These are phyloP conservation scores for Pygoscelis antarcticus DNA, from an alignment of 2,113 vertebrate genomes.

Conservation along the genomic window DNA sequence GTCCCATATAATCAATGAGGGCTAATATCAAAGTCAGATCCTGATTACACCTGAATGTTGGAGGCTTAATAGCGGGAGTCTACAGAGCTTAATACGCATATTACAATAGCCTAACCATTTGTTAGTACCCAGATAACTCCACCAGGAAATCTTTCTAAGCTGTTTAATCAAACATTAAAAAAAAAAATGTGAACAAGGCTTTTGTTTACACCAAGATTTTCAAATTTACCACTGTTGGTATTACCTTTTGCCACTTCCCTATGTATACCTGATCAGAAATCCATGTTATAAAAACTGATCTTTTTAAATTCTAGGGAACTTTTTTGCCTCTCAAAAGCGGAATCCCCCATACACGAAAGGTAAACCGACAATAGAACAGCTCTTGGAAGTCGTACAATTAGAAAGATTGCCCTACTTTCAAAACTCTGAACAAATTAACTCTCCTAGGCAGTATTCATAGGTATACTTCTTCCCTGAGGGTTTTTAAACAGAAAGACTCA, in stretches of 20 bases:
- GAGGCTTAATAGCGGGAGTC: not conserved
- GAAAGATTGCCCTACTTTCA: not conserved
- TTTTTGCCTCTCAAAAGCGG: not conserved
- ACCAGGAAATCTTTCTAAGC: not conserved
- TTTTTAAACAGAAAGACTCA: not conserved
- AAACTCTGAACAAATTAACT: not conserved
- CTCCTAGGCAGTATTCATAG: not conserved
- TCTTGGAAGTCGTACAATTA: not conserved
- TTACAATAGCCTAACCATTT: not conserved
- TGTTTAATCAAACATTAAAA: not conserved
- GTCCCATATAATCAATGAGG: not conserved
- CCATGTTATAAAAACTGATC: not conserved
- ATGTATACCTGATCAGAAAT: not conserved
- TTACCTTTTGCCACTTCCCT: not conserved
- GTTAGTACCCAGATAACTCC: not conserved
- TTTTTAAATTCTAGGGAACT: not conserved
- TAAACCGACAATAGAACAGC: not conserved
- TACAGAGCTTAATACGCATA: rapidly evolving
- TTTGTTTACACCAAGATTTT: not conserved
- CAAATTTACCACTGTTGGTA: not conserved
- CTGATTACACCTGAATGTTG: not conserved
- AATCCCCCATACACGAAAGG: not conserved
- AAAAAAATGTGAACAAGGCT: rapidly evolving
- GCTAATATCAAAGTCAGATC: not conserved
- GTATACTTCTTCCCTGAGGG: not conserved